phyloP scores from a whole-genome alignment of 2,797 vertebrate genomes.

The Heterohyrax brucei region DNA sequence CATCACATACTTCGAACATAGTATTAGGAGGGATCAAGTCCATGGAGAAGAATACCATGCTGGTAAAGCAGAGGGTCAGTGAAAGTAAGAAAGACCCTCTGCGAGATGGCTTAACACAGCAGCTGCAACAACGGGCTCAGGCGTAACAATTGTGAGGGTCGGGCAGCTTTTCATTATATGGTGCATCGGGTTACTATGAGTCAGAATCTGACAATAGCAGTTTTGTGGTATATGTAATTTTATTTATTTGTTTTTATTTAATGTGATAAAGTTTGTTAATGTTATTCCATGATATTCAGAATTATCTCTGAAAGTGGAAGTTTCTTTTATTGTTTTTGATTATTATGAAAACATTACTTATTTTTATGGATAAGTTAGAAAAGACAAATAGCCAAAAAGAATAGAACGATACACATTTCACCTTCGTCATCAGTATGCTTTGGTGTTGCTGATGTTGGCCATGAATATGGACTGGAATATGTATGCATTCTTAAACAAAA shows the following conservation, averaged over 20 bases:
- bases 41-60: too few relatives aligned
- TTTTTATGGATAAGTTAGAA: background rate
- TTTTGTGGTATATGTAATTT: background rate
- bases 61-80: too few relatives aligned
- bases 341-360: background rate
- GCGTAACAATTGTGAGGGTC: too few relatives aligned
- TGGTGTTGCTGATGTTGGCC: background rate
- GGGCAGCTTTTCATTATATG: too few relatives aligned
- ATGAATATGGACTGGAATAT: background rate
- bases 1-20: too few relatives aligned
- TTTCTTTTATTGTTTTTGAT: background rate
- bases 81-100: too few relatives aligned
- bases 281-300: background rate
- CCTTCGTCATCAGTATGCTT: background rate
- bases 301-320: background rate
- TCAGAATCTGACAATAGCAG: background rate
- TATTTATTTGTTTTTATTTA: background rate
- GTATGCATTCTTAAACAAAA: background rate
- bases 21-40: too few relatives aligned
- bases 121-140: too few relatives aligned
- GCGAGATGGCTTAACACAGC: too few relatives aligned
- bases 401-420: background rate
- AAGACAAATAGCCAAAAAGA: background rate
- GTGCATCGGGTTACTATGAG: too few relatives aligned
- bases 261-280: background rate